Conservation (phyloP, 2,888 invertebrate species). For the Oasisia sp. region DNA sequence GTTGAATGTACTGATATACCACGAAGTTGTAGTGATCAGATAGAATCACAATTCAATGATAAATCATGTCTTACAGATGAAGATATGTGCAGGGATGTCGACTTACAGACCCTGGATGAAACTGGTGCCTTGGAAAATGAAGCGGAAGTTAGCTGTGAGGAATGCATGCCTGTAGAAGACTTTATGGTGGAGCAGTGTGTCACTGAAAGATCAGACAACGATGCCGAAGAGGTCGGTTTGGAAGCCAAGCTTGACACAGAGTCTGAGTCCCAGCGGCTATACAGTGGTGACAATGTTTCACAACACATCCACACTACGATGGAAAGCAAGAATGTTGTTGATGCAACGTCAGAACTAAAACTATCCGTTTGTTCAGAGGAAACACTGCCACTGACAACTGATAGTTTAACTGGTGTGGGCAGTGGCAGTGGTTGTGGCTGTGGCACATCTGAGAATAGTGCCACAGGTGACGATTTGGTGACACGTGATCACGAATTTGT, state of each 20-base stretch:
- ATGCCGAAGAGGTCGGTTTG: background rate
- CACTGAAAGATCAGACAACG: background rate
- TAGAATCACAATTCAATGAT: too few relatives aligned
- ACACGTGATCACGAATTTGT: conserved; percentile 20
- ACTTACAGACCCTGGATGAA: background rate
- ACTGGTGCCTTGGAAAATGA: background rate
- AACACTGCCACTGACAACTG: background rate
- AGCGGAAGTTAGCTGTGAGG: background rate
- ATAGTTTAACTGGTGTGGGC: background rate
- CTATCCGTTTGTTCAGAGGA: background rate
- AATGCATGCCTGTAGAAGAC: background rate
- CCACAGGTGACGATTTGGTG: background rate
- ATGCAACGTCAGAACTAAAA: background rate
- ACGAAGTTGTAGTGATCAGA: too few relatives aligned
- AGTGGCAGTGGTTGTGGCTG: background rate
- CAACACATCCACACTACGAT: background rate
- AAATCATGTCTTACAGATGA: too few relatives aligned
- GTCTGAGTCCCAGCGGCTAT: background rate
- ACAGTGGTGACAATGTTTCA: background rate
- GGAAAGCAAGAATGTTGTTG: background rate
- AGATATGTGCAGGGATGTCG: too few relatives aligned
- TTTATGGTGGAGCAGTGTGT: background rate
- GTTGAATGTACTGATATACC: background rate
- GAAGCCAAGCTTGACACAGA: background rate
- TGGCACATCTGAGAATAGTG: background rate